Evolutionary conservation across 2,797 vertebrate species (phyloP).

Genomic region (Australoheros facetus): DNA sequence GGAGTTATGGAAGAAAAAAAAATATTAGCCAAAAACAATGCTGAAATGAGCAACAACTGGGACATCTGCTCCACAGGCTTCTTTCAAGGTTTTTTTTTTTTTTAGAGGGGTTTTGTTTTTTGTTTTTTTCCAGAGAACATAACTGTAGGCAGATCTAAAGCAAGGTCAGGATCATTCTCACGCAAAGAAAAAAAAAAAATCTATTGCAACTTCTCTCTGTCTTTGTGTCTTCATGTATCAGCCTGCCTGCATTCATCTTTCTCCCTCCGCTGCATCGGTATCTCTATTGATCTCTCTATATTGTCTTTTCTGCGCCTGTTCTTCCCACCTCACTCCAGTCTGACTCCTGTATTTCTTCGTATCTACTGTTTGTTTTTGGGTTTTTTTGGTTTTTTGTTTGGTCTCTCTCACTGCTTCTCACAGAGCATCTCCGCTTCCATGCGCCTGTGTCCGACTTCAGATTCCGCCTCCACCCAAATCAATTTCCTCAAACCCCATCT

Average conservation of each 20-base stretch:
- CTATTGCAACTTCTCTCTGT: slow-evolving; percentile 23
- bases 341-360: slow-evolving; percentile 27
- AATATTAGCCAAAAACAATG: not conserved
- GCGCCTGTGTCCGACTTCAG: slow-evolving; percentile 25
- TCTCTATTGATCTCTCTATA: slow-evolving; percentile 38
- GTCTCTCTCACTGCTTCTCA: slow-evolving; percentile 24
- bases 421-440: slow-evolving; percentile 22
- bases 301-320: slow-evolving; percentile 30
- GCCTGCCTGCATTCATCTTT: slow-evolving; percentile 16
- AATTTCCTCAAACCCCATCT: slow-evolving; percentile 61
- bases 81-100: not conserved
- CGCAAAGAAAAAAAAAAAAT: slow-evolving; percentile 17
- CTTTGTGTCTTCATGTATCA: slow-evolving; percentile 12
- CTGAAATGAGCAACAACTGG: slow-evolving; percentile 23
- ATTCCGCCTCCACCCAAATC: slow-evolving; percentile 52
- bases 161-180: slow-evolving; percentile 22
- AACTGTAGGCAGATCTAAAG: slow-evolving; percentile 29
- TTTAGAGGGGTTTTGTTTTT: no score
- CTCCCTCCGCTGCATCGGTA: not conserved
- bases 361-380: slow-evolving; percentile 24
- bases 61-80: slow-evolving; percentile 36
- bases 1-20: slow-evolving; percentile 2
- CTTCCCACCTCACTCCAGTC: slow-evolving; percentile 15
- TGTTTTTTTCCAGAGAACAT: slow-evolving; percentile 19
- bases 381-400: not conserved